These are phyloP conservation scores for Embidobia sp. DNA, from an alignment of 2,888 invertebrate genomes.

Conservation along the genomic window DNA sequence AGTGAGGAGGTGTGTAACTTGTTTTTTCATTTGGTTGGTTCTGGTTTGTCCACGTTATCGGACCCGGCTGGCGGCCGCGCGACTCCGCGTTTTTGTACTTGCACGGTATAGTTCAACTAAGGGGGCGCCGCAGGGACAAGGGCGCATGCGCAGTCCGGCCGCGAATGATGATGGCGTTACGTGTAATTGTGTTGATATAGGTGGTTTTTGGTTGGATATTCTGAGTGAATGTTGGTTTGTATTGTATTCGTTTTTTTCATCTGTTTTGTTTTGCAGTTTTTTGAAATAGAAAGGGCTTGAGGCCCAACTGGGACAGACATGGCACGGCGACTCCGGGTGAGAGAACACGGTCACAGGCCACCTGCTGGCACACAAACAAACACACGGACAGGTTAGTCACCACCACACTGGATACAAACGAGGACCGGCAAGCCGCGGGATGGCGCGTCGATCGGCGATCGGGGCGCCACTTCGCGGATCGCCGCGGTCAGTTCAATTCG, in stretches of 20 bases:
- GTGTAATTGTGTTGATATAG: conserved; percentile 29
- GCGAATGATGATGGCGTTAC: conserved; percentile 7
- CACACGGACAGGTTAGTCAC: conserved; percentile 82
- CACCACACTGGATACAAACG: conserved; percentile 77
- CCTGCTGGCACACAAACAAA: conserved; percentile 82
- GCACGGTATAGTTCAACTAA: conserved; percentile 44
- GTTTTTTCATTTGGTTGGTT: conserved; percentile 26
- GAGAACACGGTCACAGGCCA: conserved; percentile 81
- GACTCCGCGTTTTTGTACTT: conserved; percentile 44
- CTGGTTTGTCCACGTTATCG: neutral
- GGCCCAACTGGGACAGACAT: conserved; percentile 80
- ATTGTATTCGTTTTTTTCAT: conserved; percentile 17
- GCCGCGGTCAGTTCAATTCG: neutral
- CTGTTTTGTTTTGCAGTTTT: conserved; percentile 15
- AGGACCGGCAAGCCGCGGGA: conserved; percentile 14
- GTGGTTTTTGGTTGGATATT: conserved; percentile 2
- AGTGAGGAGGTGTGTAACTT: conserved; percentile 43
- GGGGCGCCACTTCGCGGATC: conserved; percentile 15
- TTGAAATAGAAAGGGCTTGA: conserved; percentile 65
- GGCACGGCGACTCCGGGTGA: conserved; percentile 81
- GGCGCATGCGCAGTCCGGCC: conserved; percentile 4
- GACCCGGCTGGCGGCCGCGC: conserved; percentile 4
- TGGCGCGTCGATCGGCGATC: neutral
- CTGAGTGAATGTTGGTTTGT: neutral
- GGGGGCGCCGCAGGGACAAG: conserved; percentile 17